Evolutionary conservation across 2,888 invertebrate genomes (phyloP).

Genomic region (Cosmopolites sordidus): DNA sequence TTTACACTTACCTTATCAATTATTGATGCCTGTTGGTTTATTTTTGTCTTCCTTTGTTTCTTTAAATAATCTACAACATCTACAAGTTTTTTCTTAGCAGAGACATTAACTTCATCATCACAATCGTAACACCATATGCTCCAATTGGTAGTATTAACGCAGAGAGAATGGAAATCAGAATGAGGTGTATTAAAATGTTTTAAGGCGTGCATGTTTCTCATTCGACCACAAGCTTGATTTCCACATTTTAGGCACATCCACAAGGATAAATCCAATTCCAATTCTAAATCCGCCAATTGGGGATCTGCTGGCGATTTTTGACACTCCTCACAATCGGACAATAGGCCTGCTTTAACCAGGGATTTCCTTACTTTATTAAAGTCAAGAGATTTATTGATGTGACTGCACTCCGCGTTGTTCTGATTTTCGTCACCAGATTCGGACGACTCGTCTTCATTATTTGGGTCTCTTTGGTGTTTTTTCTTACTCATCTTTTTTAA

Average conservation of each 20-base stretch:
- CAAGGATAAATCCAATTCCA: constrained; percentile 53
- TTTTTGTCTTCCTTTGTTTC: constrained; percentile 48
- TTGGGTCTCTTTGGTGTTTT: constrained; percentile 66
- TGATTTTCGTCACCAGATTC: constrained; percentile 68
- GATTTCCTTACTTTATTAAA: constrained; percentile 55
- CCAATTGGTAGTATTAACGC: constrained; percentile 67
- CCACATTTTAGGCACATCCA: constrained; percentile 85
- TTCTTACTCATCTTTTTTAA: constrained; percentile 63
- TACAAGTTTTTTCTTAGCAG: constrained; percentile 59
- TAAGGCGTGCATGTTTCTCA: constrained; percentile 65
- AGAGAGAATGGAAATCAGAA: constrained; percentile 72
- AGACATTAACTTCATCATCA: constrained; percentile 61
- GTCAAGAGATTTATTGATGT: constrained; percentile 67
- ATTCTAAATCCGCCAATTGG: constrained; percentile 37
- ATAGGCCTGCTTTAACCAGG: constrained; percentile 48
- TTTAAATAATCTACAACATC: constrained; percentile 73
- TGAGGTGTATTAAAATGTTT: constrained; percentile 70
- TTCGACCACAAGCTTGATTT: constrained; percentile 68
- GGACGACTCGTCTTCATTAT: constrained; percentile 60
- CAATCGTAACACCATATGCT: constrained; percentile 78
- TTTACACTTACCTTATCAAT: constrained; percentile 30
- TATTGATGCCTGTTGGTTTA: constrained; percentile 29
- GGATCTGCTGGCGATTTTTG: constrained; percentile 30
- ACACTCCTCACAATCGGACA: constrained; percentile 52
- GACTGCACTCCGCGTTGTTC: constrained; percentile 60